Evolutionary conservation across 2,113 vertebrate genomes (phyloP).

Genomic region (Procapra przewalskii): DNA sequence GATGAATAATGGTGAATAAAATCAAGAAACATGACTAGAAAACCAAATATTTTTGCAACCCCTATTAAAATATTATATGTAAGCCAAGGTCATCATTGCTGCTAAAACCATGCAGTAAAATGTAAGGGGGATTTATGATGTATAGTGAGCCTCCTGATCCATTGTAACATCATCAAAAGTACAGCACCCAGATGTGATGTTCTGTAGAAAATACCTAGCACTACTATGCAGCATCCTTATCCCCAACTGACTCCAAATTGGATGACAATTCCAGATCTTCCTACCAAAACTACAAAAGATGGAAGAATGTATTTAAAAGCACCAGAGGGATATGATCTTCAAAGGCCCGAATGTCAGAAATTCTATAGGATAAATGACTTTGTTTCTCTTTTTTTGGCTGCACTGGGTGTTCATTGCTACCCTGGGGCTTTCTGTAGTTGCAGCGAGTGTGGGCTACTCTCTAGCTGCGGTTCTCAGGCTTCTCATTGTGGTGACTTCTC

Average conservation of each 20-base stretch:
- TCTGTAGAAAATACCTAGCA: not conserved
- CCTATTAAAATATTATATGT: not conserved
- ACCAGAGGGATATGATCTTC: not conserved
- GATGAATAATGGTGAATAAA: conserved; percentile 1
- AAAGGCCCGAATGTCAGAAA: not conserved
- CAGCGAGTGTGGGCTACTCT: not conserved
- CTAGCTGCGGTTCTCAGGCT: not conserved
- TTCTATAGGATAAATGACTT: not conserved
- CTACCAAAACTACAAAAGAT: not conserved
- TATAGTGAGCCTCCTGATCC: too few species aligned
- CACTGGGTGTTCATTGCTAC: not conserved
- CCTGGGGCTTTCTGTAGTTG: not conserved
- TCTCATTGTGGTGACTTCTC: not conserved
- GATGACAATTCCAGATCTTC: not conserved
- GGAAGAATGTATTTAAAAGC: not conserved
- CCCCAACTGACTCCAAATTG: not conserved
- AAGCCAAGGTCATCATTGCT: not conserved
- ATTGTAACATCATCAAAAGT: not conserved
- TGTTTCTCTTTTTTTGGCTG: not conserved
- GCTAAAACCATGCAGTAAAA: not conserved
- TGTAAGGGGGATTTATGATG: not conserved
- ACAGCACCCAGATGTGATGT: too few species aligned
- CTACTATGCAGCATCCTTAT: not conserved
- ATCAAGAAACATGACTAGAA: not conserved
- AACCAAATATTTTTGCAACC: not conserved